Evolutionary conservation across 2,113 vertebrate genomes (phyloP), one percentile per base, ranked within the genome.

Genomic region (Rhabdomys dilectus): DNA sequence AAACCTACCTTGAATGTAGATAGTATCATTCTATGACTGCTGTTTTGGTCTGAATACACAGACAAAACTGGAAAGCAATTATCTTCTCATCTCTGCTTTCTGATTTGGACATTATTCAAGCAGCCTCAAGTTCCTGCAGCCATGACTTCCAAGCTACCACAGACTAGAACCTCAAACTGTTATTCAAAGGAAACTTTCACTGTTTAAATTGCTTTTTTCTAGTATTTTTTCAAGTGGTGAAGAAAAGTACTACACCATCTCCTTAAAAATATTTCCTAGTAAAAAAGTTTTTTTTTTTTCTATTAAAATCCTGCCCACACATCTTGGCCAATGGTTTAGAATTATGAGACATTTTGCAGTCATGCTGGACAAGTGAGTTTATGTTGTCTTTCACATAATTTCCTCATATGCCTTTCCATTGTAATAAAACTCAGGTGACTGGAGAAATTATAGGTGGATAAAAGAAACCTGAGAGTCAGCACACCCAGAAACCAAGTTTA

Each of bases 381-480:
- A 24, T 70, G 76, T 92, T 93, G 88, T 11, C 29, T 81, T 84
- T 94, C 12, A 80, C 21, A 92, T 89, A 88, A 91, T 77, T 97
- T 95, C 22, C 36, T 88, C 91, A 60, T 73, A 48, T 68, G 39
- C 68, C 34, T 88, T 80, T 91, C 24, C 22, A 90, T 45, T 85
- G n/a, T 93, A 48, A 95, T 56, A 91, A 94, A 95, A 85, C 94
- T 94, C 70, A 96, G 90, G 85, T 96, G 94, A 97, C 29, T 97
- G 85, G 45, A 97, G 66, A 96, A 97, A 97, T 97, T 95, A 95
- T 85, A 95, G 92, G 95, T 94, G 94, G 86, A 94, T 89, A 95
- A 24, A 89, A 70, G 70, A 39, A 92, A 77, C n/a, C 19, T 19
- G 91, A 24, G 36, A 86, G 56, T 17, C 12, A 91, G 75, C n/a